Percentiles rank a stretch among this genome's conserved stretches.
These are phyloP conservation scores for Drosophila cognata DNA, from an alignment of 2,888 invertebrate genomes.

Conservation along the genomic window DNA sequence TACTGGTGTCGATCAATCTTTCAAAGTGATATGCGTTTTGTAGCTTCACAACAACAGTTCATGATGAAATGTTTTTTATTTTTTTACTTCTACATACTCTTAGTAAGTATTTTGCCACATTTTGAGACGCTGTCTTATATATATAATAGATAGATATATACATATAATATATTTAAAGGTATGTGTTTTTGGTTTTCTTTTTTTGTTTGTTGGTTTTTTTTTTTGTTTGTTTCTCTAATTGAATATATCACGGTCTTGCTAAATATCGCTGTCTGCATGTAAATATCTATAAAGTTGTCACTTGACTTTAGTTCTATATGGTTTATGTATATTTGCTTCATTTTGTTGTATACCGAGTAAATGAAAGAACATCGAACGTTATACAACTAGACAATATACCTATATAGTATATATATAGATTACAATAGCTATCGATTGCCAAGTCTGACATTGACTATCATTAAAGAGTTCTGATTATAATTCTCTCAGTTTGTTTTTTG, in stretches of 20 bases:
- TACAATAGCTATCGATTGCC: conserved; percentile 59
- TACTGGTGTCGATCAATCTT: conserved; percentile 42
- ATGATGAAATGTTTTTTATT: conserved; percentile 48
- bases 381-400: conserved; percentile 57
- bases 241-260: conserved; percentile 80
- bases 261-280: conserved; percentile 75
- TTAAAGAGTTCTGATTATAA: conserved; percentile 44
- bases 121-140: conserved; percentile 68
- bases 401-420: conserved; percentile 40
- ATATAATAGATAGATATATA: conserved; percentile 65
- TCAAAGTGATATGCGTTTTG: conserved; percentile 75
- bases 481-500: conserved; percentile 19
- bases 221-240: conserved; percentile 55
- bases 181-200: conserved; percentile 35
- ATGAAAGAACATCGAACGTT: conserved; percentile 60
- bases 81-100: conserved; percentile 36
- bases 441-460: conserved; percentile 35
- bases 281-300: conserved; percentile 73
- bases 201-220: conserved; percentile 20
- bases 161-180: conserved; percentile 60
- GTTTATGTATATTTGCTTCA: conserved; percentile 37
- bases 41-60: conserved; percentile 73
- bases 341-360: conserved; percentile 44
- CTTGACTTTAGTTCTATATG: conserved; percentile 54
- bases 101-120: conserved; percentile 70